Base-by-base conservation (phyloP, 2,113 vertebrate species). In the Macquaria australasica region DNA sequence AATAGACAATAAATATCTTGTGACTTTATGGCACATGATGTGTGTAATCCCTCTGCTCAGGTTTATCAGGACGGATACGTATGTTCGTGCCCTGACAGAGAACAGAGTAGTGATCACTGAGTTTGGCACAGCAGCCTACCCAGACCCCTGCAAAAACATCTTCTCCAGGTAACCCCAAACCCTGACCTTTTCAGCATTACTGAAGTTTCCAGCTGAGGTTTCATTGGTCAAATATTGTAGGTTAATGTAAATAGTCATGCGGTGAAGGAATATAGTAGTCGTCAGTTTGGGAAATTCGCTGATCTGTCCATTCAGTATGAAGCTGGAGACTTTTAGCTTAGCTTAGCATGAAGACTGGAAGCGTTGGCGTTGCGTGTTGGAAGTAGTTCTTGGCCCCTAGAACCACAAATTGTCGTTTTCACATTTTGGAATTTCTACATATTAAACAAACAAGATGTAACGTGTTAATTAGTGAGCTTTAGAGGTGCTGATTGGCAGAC, bases 121-220 rank as follows among this genome's bases (percentile, higher is more conserved):
- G 87, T 99, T 99, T 43, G 98, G 98, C 55, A 99, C 98, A 14
- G 97, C 95, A 0, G 97, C 97, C 0, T 99, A 98, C 86, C 98
- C 98, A 21, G 98, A 99, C 88, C 98, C 98, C 1, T 99, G 98
- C 96, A 99, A 98, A 90, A 99, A 99, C 92, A 98, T 99, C 92
- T 99, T 99, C 88, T 99, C 98, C 95, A 98, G 98, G 98, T 99
- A 67, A 68, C 1, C 11, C 71, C 34, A 9, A 45, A 28, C n/a
- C 8, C 18, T 41, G 50, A 60, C 15, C 3, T 10, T 48, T 9
- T 21, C 31, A 31, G 0, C 59, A 18, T 7, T 3, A 39, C 1
- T 39, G 5, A 45, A 7, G 12, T 37, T n/a, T 7, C 0, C 50
- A 20, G 34, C 23, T 43, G 5, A 4, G 41, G 9, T 20, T 56